Conservation (phyloP, 2,113 vertebrate species). For the Notechis scutatus region DNA sequence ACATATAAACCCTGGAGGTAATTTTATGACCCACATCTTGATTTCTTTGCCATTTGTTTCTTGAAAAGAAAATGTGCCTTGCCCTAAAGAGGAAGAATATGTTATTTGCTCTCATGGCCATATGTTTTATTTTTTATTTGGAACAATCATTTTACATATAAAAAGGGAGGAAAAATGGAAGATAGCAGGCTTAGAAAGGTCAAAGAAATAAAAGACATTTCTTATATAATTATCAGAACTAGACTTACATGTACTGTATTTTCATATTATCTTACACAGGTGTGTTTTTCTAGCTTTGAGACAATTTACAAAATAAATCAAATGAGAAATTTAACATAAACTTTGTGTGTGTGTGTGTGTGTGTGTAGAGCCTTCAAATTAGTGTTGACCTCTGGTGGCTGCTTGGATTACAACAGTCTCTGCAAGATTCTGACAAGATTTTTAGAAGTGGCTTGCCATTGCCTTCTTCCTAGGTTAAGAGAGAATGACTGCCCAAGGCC, state of each 20-base stretch:
- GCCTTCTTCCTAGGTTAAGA: neutral
- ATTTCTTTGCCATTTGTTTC: neutral
- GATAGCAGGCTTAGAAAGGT: neutral
- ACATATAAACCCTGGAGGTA: neutral
- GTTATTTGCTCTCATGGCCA: neutral
- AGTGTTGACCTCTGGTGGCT: neutral
- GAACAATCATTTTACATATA: neutral
- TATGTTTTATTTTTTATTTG: neutral
- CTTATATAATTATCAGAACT: neutral
- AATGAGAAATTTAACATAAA: neutral
- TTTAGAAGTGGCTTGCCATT: neutral
- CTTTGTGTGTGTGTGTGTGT: neutral
- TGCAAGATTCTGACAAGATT: neutral
- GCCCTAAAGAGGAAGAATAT: neutral
- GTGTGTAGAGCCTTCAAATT: neutral
- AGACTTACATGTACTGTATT: neutral
- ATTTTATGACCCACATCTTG: neutral
- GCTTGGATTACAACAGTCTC: neutral
- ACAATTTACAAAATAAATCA: neutral
- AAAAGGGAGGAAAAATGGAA: neutral
- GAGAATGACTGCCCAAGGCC: neutral
- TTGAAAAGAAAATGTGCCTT: neutral
- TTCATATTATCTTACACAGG: neutral
- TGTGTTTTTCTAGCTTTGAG: neutral
- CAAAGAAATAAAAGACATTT: neutral